Base-by-base conservation (phyloP, 2,888 invertebrate species). In the Euplexia lucipara region DNA sequence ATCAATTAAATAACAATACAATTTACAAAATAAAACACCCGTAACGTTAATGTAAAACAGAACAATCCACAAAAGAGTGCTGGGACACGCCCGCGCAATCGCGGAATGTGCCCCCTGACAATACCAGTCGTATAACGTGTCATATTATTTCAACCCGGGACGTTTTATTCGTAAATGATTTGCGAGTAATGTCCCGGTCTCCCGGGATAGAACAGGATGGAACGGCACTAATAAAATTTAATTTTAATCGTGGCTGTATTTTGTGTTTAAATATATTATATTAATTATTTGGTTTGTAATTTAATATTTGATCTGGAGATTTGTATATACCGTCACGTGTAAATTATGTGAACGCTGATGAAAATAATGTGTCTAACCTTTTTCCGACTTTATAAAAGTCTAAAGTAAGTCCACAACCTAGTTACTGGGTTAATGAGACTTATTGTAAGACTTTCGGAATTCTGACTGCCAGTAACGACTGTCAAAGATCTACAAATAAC, bases 121-220 rank as follows among this genome's bases (percentile, higher is more conserved):
- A 86, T 86, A 85, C 82, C 79, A 82, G 83, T 82, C 85, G 84
- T 83, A 83, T 86, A 86, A 83, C 85, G 77, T 83, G 83, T 88
- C 88, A 90, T 88, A 88, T 90, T 89, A 90, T 88, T 90, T 88
- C 87, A 83, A 84, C 79, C 77, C 79, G 79, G 81, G 84, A 87
- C 86, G 80, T 82, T 84, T 85, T 80, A 73, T 83, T 85, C 79
- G 79, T 79, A 84, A 88, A 90, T 89, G 86, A 89, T 91, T 88
- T 87, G 85, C 84, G 83, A 82, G 83, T 85, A 84, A 87, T 81
- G 83, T 83, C 75, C 79, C 71, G 66, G 71, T 70, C 82, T 86
- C 88, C 80, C 54, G 77, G 88, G 86, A 85, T 75, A 56, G 16
- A 12, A 62, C 47, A 61, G 79, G 44, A 76, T 59, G 67, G 73